A percentile compares a stretch with the other conserved stretches of the same genome.
Evolutionary conservation across 1,140 invertebrate genomes (phyloP).

Genomic region (Drosophila arizonae): DNA sequence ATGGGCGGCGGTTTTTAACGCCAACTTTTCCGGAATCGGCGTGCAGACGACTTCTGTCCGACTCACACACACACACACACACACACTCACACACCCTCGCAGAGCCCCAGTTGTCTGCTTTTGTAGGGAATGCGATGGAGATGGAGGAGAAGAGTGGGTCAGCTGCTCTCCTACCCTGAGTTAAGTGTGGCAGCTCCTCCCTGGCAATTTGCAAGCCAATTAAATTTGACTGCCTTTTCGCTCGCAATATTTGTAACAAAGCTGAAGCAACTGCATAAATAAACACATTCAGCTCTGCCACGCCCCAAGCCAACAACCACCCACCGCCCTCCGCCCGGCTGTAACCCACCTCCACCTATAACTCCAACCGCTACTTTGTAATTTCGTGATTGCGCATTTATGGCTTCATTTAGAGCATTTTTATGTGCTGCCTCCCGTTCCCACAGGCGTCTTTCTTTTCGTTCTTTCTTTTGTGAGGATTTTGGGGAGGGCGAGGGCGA

Average conservation of each 20-base stretch:
- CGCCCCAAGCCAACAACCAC: not conserved
- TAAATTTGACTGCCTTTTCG: constrained; percentile 72
- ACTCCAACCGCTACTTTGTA: constrained; percentile 47
- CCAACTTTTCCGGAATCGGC: constrained; percentile 36
- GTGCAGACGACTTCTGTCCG: constrained; percentile 20
- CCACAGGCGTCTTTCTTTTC: not conserved
- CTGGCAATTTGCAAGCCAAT: constrained; percentile 74
- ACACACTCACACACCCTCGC: constrained; percentile 9
- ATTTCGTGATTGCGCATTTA: constrained; percentile 82
- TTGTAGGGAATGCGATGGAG: not conserved
- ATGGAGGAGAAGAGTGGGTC: not conserved
- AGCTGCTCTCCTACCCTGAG: constrained; percentile 7
- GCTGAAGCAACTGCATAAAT: constrained; percentile 66
- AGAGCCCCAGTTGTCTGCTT: not conserved
- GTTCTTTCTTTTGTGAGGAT: constrained; percentile 40
- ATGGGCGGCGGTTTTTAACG: constrained; percentile 71
- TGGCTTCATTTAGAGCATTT: constrained; percentile 78
- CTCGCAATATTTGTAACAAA: constrained; percentile 50
- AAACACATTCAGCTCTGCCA: constrained; percentile 62
- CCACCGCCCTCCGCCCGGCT: not conserved
- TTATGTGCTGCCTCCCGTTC: constrained; percentile 47
- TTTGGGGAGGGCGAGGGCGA: not conserved
- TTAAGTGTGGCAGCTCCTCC: constrained; percentile 20
- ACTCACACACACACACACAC: not conserved
- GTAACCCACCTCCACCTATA: not conserved